A percentile compares a stretch with the other conserved stretches of the same genome.
Evolutionary conservation across 1,140 invertebrate genomes (phyloP).

Genomic region (Stenopsyche tienmushanensis): DNA sequence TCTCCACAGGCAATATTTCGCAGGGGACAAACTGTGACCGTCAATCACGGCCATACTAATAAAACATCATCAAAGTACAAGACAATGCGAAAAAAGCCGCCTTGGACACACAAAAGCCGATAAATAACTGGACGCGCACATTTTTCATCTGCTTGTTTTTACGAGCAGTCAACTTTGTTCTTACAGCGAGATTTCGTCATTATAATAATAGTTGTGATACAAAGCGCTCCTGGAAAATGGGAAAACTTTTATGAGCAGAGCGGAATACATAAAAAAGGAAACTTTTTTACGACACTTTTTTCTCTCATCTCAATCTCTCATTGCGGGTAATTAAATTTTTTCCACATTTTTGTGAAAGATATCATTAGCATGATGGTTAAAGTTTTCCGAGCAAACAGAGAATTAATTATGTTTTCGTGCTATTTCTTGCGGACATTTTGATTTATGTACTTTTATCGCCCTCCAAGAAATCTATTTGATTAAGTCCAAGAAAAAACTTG

Average conservation of each 20-base stretch:
- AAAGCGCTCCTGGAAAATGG: slow-evolving; percentile 20
- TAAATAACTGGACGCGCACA: too few relatives aligned
- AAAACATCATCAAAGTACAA: neutral
- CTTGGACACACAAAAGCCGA: too few relatives aligned
- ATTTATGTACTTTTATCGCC: too few relatives aligned
- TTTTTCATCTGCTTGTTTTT: neutral
- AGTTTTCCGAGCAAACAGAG: too few relatives aligned
- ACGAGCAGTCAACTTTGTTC: neutral
- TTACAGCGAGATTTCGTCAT: slow-evolving; percentile 15
- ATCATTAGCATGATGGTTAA: too few relatives aligned
- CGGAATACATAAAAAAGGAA: neutral
- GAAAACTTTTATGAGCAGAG: slow-evolving; percentile 25
- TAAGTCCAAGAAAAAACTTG: too few relatives aligned
- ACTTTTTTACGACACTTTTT: neutral
- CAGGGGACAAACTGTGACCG: neutral
- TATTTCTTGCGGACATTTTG: too few relatives aligned
- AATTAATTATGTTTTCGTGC: too few relatives aligned
- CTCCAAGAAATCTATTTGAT: too few relatives aligned
- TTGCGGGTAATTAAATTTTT: slow-evolving; percentile 3
- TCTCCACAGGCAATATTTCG: neutral
- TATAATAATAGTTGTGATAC: slow-evolving; percentile 27
- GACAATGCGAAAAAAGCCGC: neutral
- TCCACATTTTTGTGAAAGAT: too few relatives aligned
- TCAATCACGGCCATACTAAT: neutral
- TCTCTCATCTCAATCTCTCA: neutral